Base-by-base conservation (phyloP, 2,888 invertebrate genomes). In the Zelleria hepariella region DNA sequence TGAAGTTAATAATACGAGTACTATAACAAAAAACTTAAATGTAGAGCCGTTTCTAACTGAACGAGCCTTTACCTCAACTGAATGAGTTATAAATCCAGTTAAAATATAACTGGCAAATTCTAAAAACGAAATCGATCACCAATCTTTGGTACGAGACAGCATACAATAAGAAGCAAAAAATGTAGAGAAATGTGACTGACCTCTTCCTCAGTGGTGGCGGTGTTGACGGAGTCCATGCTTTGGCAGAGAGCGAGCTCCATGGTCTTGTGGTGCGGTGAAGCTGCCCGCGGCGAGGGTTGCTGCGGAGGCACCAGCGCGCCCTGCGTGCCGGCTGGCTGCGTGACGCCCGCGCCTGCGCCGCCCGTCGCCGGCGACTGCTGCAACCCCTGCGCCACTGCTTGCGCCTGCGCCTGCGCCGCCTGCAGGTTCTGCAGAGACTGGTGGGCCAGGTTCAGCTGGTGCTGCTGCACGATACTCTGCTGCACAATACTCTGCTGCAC, bases 211-310 rank as follows among this genome's bases (percentile, higher is more conserved):
- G 96, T 95, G 82, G 96, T 95, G 79, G 94, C 94, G 72, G 97
- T 97, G 90, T 97, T 97, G 82, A 98, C 98, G 74, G 97, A 97
- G 91, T 98, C 98, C 97, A 98, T 97, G 91, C 97, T 97, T 90
- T 98, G 97, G 82, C 97, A 97, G 78, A 96, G 92, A 75, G 96
- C 94, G 80, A 94, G 91, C 78, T 89, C 89, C 89, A 89, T 89
- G 73, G 71, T 86, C 81, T 88, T 86, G 74, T 87, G 84, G 63
- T 84, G 86, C 61, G 87, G 83, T 59, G 86, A 84, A 61, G 74
- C 67, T 66, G 85, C 66, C 18, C 60, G 32, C n/a, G 61, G 53
- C 65, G 87, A 86, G 61, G 84, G 75, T 70, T 85, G 86, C 78
- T 83, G 86, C 74, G 86, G 82, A 67, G 88, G 77, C 75, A 82